Percentiles rank a stretch among this genome's conserved stretches.
phyloP scores from a whole-genome alignment of 2,888 invertebrate species.

The Caenorhabditis sp. region DNA sequence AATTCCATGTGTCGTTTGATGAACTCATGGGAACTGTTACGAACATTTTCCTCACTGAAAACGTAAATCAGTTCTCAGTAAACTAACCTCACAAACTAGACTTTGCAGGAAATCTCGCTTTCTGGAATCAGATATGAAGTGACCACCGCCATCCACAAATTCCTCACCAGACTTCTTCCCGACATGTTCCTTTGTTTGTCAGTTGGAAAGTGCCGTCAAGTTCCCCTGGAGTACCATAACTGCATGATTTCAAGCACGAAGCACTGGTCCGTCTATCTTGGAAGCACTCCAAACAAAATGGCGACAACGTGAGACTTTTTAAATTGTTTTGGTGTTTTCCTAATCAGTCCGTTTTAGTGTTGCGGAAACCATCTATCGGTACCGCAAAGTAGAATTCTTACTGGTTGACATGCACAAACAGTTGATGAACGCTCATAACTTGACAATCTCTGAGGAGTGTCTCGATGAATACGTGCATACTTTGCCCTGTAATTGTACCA shows the following conservation, averaged over 20 bases:
- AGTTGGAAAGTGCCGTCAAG: conserved; percentile 46
- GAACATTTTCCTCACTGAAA: conserved; percentile 20
- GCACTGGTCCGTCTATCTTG: conserved; percentile 41
- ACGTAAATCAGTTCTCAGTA: too few species aligned
- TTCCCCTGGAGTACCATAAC: conserved; percentile 30
- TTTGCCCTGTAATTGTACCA: conserved; percentile 40
- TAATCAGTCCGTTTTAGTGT: conserved; percentile 15
- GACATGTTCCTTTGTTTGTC: conserved; percentile 46
- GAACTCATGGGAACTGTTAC: conserved; percentile 16
- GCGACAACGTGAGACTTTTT: conserved; percentile 33
- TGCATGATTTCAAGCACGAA: conserved; percentile 31
- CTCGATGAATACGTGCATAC: conserved; percentile 23
- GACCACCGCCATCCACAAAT: conserved; percentile 17
- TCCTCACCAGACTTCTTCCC: conserved; percentile 20
- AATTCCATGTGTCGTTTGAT: conserved; percentile 11
- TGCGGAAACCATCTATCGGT: conserved; percentile 41
- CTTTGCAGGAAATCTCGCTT: conserved; percentile 25
- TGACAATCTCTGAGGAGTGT: conserved; percentile 27
- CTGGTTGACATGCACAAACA: conserved; percentile 47
- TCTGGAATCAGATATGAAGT: conserved; percentile 43
- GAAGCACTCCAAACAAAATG: conserved; percentile 41
- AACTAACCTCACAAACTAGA: neutral
- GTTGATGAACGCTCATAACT: conserved; percentile 34
- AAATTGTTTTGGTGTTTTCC: neutral
- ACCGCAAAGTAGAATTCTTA: conserved; percentile 33